Evolutionary conservation across 2,113 vertebrate genomes (phyloP), one percentile per base, ranked within the genome.

Genomic region (Columbina picui): DNA sequence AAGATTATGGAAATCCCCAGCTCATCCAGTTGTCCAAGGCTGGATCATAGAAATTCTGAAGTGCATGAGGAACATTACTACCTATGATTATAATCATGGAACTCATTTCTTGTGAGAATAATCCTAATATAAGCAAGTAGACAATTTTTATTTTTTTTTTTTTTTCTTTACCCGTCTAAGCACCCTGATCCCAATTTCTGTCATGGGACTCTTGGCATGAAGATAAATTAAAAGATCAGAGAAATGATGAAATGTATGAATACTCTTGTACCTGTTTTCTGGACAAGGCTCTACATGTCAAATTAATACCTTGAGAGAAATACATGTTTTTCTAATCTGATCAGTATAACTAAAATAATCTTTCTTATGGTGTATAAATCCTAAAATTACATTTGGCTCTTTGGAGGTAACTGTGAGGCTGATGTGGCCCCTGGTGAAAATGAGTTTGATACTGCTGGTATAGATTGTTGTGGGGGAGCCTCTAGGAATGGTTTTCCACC

Each of bases 1-100:
- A 94, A 93, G 97, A 97, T 97, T 96, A 96, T 75, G 45, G 76
- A 94, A 97, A 97, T 96, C 91, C 73, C 21, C 71, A 81, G 68
- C 56, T 93, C 75, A 96, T 94, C 92, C 79, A 71, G 47, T 96
- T 95, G 71, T 86, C 64, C 75, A 80, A 36, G 61, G 47, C 47
- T 90, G 57, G 79, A 94, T 97, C 84, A 64, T 0, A 90, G 61
- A 87, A 84, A 86, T 84, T 95, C 45, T 90, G 39, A 78, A 87
- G 71, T 59, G 45, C 59, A 38, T 1, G 17, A 84, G 32, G 64
- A 91, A 47, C 50, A 38, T 84, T 81, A 57, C 70, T 87, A 84
- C 74, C 36, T 50, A 50, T 85, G 76, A 74, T 57, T 75, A 63
- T 89, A 93, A 81, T 93, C 7, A 65, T 65, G 39, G 53, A 80